phyloP scores from a whole-genome alignment of 2,888 invertebrate species.

The Hypomecis atomaria region DNA sequence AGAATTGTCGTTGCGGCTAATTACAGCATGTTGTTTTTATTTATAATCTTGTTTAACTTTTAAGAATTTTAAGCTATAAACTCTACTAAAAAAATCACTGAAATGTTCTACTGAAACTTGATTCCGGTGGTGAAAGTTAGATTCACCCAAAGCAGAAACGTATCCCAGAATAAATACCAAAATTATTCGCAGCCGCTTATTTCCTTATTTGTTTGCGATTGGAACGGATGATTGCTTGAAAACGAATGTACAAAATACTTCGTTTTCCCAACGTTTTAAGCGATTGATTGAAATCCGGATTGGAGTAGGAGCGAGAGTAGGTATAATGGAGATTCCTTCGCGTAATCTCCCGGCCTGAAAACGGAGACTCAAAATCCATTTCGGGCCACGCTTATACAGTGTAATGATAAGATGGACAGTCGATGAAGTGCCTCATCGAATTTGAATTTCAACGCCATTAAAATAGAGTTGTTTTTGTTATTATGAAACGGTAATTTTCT shows the following conservation, averaged over 20 bases:
- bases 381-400: slow-evolving; percentile 29
- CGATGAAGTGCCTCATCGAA: neutral
- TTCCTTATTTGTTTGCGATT: slow-evolving; percentile 32
- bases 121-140: no score
- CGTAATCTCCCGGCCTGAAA: slow-evolving; percentile 49
- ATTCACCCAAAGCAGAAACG: neutral
- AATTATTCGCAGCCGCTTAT: slow-evolving; percentile 11
- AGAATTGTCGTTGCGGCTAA: no score
- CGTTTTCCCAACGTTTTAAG: slow-evolving; percentile 59
- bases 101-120: no score
- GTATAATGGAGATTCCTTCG: slow-evolving; percentile 51
- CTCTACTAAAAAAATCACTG: no score
- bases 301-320: slow-evolving; percentile 48
- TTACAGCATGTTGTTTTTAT: no score
- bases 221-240: slow-evolving; percentile 37
- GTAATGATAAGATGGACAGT: slow-evolving; percentile 8
- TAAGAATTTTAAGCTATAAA: no score
- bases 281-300: slow-evolving; percentile 62
- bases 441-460: neutral
- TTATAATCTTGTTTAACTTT: no score
- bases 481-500: no score
- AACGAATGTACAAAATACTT: slow-evolving; percentile 47
- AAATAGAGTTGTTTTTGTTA: neutral
- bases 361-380: slow-evolving; percentile 40
- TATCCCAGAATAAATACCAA: neutral